Base-by-base conservation (phyloP, 2,888 invertebrate genomes). In the Caenorhabditis wallacei region DNA sequence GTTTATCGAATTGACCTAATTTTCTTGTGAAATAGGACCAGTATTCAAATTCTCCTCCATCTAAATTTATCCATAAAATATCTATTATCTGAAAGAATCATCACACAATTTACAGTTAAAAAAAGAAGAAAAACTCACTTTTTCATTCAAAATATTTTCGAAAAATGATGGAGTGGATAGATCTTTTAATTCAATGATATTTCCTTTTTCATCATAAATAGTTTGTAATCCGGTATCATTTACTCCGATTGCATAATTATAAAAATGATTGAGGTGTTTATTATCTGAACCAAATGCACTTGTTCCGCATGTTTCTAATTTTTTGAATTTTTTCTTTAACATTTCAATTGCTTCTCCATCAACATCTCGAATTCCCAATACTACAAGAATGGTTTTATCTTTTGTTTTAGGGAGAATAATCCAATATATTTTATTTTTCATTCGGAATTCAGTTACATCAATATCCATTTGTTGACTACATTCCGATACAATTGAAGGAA, bases 201-300 rank as follows among this genome's bases (percentile, higher is more conserved):
- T 30, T 3, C 54, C 63, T 16, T 63, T 18, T 0, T 20, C 11
- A 20, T 46, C 54, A 51, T 63, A 74, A 43, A 66, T 16, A 1
- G 74, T 66, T n/a, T 74, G 46, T 5, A 74, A 11, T 11, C 74
- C 74, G n/a, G 56, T 74, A 22, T 56, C 64, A 48, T 74, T 74
- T 3, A 57, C 64, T 37, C 74, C 74, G n/a, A 74, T 64, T 1
- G 46, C 64, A 48, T 74, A 74, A 11, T 74, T 74, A 18, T 56
- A 74, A 8, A 74, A 74, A 3, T 46, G 8, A 22, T 74, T 46
- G 24, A 54, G 64, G 8, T 74, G 35, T 1, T 20, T 7, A n/a
- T 54, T 64, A 1, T 54, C 35, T 16, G 35, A 43, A 1, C 26
- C 53, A 18, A 30, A 35, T 10, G 64, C 64, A 57, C 53, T 56